A percentile compares a stretch with the other conserved stretches of the same genome.
These are phyloP conservation scores for Netelia fuscicornis DNA, from an alignment of 2,888 invertebrate species.

Conservation along the genomic window DNA sequence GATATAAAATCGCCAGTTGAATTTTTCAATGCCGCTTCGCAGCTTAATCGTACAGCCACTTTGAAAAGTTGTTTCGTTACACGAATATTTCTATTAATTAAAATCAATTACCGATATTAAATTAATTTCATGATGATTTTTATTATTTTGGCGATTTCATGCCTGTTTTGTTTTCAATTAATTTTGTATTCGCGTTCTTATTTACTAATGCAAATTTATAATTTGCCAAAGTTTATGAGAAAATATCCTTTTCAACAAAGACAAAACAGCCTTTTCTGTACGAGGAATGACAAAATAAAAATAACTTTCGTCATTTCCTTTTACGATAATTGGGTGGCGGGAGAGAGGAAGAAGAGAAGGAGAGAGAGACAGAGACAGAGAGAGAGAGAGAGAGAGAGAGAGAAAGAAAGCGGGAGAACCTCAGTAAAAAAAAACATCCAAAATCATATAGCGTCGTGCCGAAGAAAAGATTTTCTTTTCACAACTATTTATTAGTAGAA, in stretches of 20 bases:
- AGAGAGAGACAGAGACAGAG: neutral
- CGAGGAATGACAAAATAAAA: no score
- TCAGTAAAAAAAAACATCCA: neutral
- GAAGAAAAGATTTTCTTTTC: conserved; percentile 10
- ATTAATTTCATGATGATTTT: no score
- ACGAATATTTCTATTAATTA: neutral
- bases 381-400: neutral
- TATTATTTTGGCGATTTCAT: no score
- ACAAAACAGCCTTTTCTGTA: no score
- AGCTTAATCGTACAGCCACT: conserved; percentile 19
- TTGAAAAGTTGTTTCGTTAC: neutral
- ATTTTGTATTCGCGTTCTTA: no score
- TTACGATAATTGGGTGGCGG: no score
- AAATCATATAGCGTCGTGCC: neutral
- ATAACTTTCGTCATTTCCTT: no score
- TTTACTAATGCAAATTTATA: no score
- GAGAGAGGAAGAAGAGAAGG: no score
- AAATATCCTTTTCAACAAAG: no score
- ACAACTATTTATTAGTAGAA: conserved; percentile 33
- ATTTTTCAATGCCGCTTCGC: neutral
- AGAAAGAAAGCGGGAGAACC: neutral
- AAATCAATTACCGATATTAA: neutral
- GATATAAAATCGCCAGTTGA: neutral
- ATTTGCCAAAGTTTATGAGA: no score
- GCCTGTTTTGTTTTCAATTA: no score